Base-by-base conservation (phyloP, 2,797 vertebrate genomes). In the Rhinatrema bivittatum region DNA sequence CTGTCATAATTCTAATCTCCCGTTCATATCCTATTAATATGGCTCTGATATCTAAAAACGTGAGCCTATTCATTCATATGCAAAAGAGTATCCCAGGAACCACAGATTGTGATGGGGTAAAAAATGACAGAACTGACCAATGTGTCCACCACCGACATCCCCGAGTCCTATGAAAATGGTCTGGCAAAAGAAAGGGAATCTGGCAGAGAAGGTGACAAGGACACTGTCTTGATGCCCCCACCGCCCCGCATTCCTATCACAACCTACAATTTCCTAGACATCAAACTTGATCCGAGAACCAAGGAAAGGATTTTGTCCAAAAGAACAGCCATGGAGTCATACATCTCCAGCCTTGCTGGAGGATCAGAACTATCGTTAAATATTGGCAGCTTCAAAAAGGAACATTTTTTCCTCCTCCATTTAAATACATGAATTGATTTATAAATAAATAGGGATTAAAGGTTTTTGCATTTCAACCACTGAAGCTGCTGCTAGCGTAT, bases 361-460 rank as follows among this genome's bases (percentile, higher is more conserved):
- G 26, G 16, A 52, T 32, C 65, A 54, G 20, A 39, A 46, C n/a
- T n/a, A 28, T 56, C 52, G 44, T 61, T 71, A 69, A 69, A 71
- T 69, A 63, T 63, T 31, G 46, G 48, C 52, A 63, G 58, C 50
- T 60, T 67, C 60, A 66, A 74, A 60, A 63, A 32, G 39, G 60
- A 71, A 50, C 67, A 54, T 38, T 56, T 61, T 47, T 60, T 43
- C n/a, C n/a, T n/a, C n/a, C n/a, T 67, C 47, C 50, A 61, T 63
- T 69, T 56, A 50, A 57, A 61, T 34, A 56, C 31, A 31, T 23
- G 40, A 47, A 56, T 66, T 65, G 61, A 39, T 57, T 54, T 56
- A 1, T 60, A 48, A 56, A 66, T 66, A 64, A 70, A 69, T 65
- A 72, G 53, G 52, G 32, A 27, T 20, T 46, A 50, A 60, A 54